Evolutionary conservation across 2,113 vertebrate genomes (phyloP).

Genomic region (Polypterus bichir): DNA sequence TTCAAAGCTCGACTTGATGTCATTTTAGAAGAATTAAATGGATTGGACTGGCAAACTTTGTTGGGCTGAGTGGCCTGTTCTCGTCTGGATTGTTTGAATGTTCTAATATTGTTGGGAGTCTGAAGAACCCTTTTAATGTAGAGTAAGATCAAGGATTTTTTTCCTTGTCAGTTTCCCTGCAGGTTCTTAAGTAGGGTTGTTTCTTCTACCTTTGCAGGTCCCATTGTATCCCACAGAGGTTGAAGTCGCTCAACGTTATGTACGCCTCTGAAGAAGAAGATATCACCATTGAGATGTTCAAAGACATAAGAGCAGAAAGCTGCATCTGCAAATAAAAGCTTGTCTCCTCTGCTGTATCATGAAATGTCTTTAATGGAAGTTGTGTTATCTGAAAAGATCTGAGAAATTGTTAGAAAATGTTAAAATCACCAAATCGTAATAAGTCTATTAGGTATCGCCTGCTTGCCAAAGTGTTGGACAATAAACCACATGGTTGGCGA

Average conservation of each 20-base stretch:
- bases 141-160: neutral
- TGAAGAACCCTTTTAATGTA: neutral
- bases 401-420: no score
- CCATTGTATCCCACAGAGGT: constrained; percentile 3
- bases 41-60: no score
- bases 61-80: no score
- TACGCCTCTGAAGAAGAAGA: constrained; percentile 19
- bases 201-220: constrained; percentile 6
- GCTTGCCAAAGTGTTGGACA: no score
- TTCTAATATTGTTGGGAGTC: neutral
- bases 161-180: neutral
- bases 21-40: no score
- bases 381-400: no score
- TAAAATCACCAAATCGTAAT: no score
- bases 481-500: no score
- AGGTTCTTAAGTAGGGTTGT: constrained; percentile 3
- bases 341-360: no score
- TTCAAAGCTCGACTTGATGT: no score
- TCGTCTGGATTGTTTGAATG: neutral
- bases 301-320: constrained; percentile 22
- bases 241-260: constrained; percentile 17
- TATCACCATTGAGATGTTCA: constrained; percentile 21
- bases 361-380: no score
- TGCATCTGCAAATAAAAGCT: constrained; percentile 6
- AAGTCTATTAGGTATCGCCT: no score